Base-by-base conservation (phyloP, 64 coral and sea anemone genomes). In the Anthopleura sola region DNA sequence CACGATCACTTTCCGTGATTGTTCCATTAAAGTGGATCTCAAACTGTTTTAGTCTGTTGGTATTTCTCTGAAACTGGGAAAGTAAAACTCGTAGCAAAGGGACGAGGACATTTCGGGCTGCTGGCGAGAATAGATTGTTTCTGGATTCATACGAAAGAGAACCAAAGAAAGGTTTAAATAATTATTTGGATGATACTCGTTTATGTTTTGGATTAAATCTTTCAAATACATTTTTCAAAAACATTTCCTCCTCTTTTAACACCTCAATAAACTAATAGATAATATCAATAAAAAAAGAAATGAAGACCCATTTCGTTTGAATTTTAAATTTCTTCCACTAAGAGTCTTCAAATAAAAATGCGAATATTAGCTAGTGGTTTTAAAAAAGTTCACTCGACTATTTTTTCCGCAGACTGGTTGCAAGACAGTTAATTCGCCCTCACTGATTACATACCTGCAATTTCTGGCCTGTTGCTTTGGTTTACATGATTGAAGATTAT, bases 1-100 rank as follows among this genome's bases (percentile, higher is more conserved):
- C 60, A 36, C 89, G 86, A 5, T 86, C 74, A 18, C 21, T 58
- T 37, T 14, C 83, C 37, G 55, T 85, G 38, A 50, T 49, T 24
- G 89, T 37, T 19, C 78, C 83, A 56, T 53, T 18, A 6, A n/a
- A 39, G 13, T 86, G 44, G 55, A 75, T 56, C 13, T 58, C 8
- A 86, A 91, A 81, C 17, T 60, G n/a, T 68, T 44, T 78, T 81
- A 5, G 31, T 31, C 34, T 34, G n/a, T 24, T n/a, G 56, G 26
- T 28, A 86, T 28, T 56, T 19, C 14, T 58, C 84, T 13, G 78
- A 54, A 6, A 91, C 39, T 36, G 85, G 77, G 54, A 86, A 81
- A 11, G 77, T 77, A 8, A 91, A 91, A 28, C 89, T 91, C 28
- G 83, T 75, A 20, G 64, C 89, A 54, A 91, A 91, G 20, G 83